Conservation (phyloP, 2,113 vertebrate species). For the Syngnathus floridae region DNA sequence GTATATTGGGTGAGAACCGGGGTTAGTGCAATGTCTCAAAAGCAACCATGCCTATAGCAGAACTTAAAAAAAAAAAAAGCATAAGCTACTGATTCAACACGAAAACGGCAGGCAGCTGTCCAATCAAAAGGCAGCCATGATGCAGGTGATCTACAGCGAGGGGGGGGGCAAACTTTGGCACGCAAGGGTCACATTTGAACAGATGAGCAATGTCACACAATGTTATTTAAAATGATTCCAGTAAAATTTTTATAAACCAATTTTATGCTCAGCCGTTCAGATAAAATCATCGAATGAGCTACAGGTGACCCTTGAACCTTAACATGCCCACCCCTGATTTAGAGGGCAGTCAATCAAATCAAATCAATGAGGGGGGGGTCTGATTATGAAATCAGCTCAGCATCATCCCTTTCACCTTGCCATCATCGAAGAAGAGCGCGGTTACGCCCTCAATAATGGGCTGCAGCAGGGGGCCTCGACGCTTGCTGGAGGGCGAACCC, state of each 20-base stretch:
- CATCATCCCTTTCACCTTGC: slow-evolving; percentile 83
- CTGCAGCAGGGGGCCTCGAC: slow-evolving; percentile 95
- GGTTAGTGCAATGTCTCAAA: not conserved
- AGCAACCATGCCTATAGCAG: not conserved
- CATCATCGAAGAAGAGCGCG: slow-evolving; percentile 96
- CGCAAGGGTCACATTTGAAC: not conserved
- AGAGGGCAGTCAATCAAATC: not conserved
- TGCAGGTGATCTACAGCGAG: slow-evolving; percentile 40
- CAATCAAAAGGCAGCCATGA: slow-evolving; percentile 63
- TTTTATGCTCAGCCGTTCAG: not conserved
- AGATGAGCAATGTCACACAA: no score
- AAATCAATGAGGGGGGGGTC: slow-evolving; percentile 28
- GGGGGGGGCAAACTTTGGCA: not conserved
- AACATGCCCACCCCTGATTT: not conserved
- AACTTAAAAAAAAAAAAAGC: slow-evolving; percentile 9
- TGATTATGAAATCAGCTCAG: slow-evolving; percentile 59
- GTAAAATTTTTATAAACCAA: not conserved
- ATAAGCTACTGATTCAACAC: slow-evolving; percentile 58
- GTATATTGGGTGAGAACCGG: not conserved
- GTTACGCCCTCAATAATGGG: slow-evolving; percentile 99
- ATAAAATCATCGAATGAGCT: not conserved
- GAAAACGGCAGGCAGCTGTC: slow-evolving; percentile 48
- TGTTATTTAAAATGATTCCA: not conserved
- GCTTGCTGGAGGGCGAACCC: slow-evolving; percentile 98
- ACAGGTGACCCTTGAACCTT: not conserved